Conservation (phyloP, 2,797 vertebrate genomes). For the Mus minutoides region DNA sequence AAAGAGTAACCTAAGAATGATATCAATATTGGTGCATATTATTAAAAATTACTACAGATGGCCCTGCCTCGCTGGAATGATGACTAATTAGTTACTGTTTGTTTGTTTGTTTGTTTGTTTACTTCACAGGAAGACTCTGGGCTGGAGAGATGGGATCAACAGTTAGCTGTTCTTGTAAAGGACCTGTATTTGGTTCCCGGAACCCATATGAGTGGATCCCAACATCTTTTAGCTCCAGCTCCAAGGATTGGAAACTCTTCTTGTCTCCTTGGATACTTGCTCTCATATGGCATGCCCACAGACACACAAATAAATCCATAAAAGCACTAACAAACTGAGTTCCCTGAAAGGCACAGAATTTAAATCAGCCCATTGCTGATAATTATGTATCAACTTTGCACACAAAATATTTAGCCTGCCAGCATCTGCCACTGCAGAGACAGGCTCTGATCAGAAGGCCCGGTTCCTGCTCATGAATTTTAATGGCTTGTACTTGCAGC, state of each 20-base stretch:
- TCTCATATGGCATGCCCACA: background rate
- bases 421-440: slow-evolving; percentile 70
- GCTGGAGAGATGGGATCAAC: background rate
- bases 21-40: background rate
- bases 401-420: slow-evolving; percentile 79
- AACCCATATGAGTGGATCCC: background rate
- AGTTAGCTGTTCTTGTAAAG: background rate
- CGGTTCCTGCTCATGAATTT: slow-evolving; percentile 73
- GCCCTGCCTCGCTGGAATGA: background rate
- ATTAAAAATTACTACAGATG: background rate
- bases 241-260: background rate
- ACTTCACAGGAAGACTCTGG: background rate
- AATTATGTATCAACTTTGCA: slow-evolving; percentile 73
- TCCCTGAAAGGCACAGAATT: slow-evolving; percentile 56
- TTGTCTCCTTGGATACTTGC: background rate
- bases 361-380: slow-evolving; percentile 62
- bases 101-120: background rate
- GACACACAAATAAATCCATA: background rate
- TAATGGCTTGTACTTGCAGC: slow-evolving; percentile 59
- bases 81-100: background rate
- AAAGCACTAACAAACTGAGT: slow-evolving; percentile 37
- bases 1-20: background rate
- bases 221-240: background rate
- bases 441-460: slow-evolving; percentile 70
- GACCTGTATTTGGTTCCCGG: background rate